Conservation (phyloP, 2,888 invertebrate species). For the Thysanoteuthis rhombus region DNA sequence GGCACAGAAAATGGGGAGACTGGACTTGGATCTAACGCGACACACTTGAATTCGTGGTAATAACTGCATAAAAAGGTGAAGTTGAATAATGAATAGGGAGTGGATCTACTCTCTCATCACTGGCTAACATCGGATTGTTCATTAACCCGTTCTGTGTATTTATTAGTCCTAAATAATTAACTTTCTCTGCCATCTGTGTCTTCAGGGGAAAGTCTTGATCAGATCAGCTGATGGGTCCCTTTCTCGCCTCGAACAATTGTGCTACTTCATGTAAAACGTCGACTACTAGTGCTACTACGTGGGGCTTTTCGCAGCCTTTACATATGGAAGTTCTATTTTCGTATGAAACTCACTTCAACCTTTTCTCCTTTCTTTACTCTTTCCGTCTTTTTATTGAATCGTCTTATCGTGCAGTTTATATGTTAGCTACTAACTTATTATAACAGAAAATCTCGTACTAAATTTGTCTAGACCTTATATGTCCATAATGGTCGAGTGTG, state of each 20-base stretch:
- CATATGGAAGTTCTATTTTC: slow-evolving; percentile 12
- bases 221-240: background rate
- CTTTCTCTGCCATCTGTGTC: background rate
- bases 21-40: background rate
- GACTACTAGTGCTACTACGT: background rate
- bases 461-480: background rate
- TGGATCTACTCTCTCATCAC: background rate
- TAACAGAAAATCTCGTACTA: background rate
- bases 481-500: background rate
- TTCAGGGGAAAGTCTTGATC: too few relatives aligned
- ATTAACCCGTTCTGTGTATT: background rate
- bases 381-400: too few relatives aligned
- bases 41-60: background rate
- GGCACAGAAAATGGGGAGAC: background rate
- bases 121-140: background rate
- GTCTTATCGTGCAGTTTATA: background rate
- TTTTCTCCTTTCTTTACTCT: background rate
- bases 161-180: background rate
- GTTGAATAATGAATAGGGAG: background rate
- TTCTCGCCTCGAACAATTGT: background rate
- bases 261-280: background rate
- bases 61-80: background rate
- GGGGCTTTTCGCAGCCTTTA: background rate
- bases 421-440: background rate
- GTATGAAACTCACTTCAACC: background rate